Conservation (phyloP, 2,888 invertebrate species). For the Acronicta leporina region DNA sequence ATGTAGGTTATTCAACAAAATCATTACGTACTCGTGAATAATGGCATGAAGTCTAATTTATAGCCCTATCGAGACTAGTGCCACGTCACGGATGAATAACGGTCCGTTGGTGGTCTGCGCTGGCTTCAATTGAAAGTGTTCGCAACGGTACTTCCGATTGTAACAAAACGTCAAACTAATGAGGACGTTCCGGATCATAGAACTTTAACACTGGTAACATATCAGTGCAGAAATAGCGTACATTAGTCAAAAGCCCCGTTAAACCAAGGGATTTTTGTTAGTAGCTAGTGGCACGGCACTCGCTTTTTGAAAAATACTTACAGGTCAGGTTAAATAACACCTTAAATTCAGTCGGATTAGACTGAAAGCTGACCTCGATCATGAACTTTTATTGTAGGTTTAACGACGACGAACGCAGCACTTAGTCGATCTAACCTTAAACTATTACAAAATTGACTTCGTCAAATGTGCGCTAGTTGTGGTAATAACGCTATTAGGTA, state of each 20-base stretch:
- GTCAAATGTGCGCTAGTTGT: no score
- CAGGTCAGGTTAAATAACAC: no score
- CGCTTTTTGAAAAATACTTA: no score
- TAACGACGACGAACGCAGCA: no score
- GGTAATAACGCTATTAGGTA: no score
- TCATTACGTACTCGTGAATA: conserved; percentile 28
- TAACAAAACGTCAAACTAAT: conserved; percentile 72
- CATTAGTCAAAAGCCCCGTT: conserved; percentile 2
- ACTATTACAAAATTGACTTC: no score
- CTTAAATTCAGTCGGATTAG: no score
- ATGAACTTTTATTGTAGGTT: no score
- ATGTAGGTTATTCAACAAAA: conserved; percentile 27
- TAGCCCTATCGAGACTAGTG: conserved; percentile 46
- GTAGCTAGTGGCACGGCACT: no score
- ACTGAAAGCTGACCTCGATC: no score
- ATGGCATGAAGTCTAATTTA: conserved; percentile 53
- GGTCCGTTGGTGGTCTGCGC: conserved; percentile 51
- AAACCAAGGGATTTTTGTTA: no score
- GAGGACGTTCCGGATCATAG: conserved; percentile 67
- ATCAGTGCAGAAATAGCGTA: conserved; percentile 19
- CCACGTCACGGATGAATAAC: conserved; percentile 60
- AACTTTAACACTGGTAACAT: conserved; percentile 26
- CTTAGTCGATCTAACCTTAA: no score
- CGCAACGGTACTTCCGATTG: conserved; percentile 78
- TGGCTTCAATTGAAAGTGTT: conserved; percentile 72